Conservation (phyloP, 2,797 vertebrate genomes). For the Gambusia yucatana region DNA sequence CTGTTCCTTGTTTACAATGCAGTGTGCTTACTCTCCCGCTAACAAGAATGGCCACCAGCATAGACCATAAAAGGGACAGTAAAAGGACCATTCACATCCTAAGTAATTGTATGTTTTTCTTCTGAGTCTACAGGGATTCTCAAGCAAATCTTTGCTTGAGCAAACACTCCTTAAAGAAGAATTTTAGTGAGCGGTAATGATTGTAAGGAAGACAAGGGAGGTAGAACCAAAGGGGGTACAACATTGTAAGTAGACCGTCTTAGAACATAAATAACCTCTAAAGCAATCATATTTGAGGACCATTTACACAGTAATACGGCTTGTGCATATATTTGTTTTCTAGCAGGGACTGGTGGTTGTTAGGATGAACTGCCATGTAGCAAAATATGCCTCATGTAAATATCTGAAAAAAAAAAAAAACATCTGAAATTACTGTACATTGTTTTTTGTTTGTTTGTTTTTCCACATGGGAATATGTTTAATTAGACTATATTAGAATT, state of each 20-base stretch:
- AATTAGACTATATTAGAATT: conserved; percentile 34
- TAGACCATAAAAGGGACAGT: conserved; percentile 51
- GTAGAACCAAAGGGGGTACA: conserved; percentile 1
- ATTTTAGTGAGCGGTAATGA: conserved; percentile 16
- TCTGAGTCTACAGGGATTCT: conserved; percentile 60
- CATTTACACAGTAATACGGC: conserved; percentile 21
- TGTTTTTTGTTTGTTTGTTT: neutral
- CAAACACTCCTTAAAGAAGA: conserved; percentile 25
- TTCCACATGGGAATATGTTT: conserved; percentile 17
- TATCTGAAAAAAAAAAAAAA: neutral
- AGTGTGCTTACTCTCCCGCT: conserved; percentile 3
- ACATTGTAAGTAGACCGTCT: conserved; percentile 8
- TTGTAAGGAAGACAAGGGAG: conserved; percentile 10
- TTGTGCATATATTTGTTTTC: conserved; percentile 20
- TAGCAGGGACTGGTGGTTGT: conserved; percentile 42
- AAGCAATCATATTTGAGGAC: conserved; percentile 50
- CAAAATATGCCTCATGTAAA: conserved; percentile 33
- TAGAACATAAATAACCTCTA: conserved; percentile 10
- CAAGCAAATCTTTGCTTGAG: conserved; percentile 59
- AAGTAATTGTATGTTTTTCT: conserved; percentile 64
- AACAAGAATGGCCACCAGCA: conserved; percentile 48
- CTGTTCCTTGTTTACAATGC: neutral
- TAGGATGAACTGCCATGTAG: conserved; percentile 37
- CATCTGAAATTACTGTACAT: neutral
- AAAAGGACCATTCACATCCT: conserved; percentile 46